Evolutionary conservation across 1,140 invertebrate species (phyloP).

Genomic region (Arion vulgaris): DNA sequence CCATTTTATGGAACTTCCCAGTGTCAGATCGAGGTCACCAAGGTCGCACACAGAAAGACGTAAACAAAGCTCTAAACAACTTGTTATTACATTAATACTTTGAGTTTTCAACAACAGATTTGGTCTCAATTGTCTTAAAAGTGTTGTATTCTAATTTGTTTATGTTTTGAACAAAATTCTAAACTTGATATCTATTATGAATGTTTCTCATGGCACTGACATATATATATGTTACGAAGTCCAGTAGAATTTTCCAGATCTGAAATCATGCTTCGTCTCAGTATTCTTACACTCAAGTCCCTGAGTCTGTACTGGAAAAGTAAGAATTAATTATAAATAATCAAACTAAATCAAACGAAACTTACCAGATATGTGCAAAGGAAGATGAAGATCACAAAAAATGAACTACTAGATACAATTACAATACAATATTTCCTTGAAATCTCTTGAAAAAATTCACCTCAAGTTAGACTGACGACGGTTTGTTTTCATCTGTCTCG

Average conservation of each 20-base stretch:
- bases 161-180: not conserved
- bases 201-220: not conserved
- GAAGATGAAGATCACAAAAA: not conserved
- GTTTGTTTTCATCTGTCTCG: not conserved
- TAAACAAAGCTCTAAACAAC: not conserved
- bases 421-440: not conserved
- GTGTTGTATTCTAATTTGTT: not conserved
- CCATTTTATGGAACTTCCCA: constrained; percentile 7
- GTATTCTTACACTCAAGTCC: too few species aligned
- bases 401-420: not conserved
- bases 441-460: not conserved
- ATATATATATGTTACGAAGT: not conserved
- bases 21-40: not conserved
- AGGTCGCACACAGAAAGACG: not conserved
- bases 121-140: not conserved
- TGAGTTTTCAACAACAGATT: not conserved
- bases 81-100: not conserved
- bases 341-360: not conserved
- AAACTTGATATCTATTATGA: not conserved
- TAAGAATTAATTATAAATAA: not conserved
- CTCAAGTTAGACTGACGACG: not conserved
- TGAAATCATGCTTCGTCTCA: too few species aligned
- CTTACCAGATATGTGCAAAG: not conserved
- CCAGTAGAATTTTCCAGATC: not conserved
- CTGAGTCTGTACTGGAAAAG: not conserved